Percentiles rank a stretch among this genome's conserved stretches.
phyloP scores from a whole-genome alignment of 2,888 invertebrate species.

The Andrena fulva region DNA sequence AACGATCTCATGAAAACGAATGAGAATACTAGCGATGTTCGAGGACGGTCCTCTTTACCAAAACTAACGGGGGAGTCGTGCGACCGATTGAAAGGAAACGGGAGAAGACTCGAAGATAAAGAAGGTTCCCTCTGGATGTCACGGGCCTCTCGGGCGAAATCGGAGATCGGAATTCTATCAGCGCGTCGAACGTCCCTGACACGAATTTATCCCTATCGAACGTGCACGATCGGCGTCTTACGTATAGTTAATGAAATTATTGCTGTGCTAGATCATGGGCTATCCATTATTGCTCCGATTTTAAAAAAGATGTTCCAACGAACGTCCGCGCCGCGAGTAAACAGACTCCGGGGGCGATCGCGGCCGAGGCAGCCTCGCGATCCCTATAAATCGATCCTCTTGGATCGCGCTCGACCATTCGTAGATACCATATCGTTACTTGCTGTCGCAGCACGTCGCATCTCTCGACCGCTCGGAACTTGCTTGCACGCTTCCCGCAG shows the following conservation, averaged over 20 bases:
- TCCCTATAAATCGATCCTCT: neutral
- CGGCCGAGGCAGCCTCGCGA: neutral
- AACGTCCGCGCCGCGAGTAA: neutral
- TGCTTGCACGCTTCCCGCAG: neutral
- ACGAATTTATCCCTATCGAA: neutral
- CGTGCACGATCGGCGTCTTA: constrained; percentile 1
- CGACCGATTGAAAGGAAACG: no score
- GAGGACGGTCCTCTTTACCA: neutral
- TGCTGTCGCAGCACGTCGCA: constrained; percentile 18
- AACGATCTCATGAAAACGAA: constrained; percentile 22
- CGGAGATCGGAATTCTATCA: no score
- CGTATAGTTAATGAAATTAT: constrained; percentile 51
- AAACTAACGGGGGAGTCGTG: neutral
- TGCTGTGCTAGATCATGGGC: constrained; percentile 49
- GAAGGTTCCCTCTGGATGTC: no score
- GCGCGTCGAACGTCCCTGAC: neutral
- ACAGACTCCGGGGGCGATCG: constrained; percentile 1
- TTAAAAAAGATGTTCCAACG: constrained; percentile 12
- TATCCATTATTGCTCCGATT: constrained; percentile 63
- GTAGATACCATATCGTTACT: neutral
- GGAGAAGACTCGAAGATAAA: no score
- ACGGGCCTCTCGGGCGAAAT: no score
- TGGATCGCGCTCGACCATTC: neutral
- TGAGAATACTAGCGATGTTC: constrained; percentile 7
- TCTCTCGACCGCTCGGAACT: constrained; percentile 30